A percentile compares a stretch with the other conserved stretches of the same genome.
These are phyloP conservation scores for Corythornis leucogaster DNA, from an alignment of 2,797 vertebrate genomes.

Conservation along the genomic window DNA sequence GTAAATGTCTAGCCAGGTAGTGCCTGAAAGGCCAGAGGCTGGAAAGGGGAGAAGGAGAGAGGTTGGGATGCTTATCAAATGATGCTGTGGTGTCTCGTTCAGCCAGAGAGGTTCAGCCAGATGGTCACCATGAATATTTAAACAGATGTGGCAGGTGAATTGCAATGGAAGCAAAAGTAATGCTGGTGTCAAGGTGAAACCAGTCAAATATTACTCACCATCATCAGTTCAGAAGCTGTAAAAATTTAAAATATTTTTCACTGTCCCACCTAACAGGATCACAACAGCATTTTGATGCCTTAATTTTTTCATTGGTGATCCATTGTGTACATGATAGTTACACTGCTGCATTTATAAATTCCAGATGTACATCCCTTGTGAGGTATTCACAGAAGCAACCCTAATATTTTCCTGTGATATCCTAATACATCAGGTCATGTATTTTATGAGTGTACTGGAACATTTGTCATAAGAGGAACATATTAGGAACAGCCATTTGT, in stretches of 20 bases:
- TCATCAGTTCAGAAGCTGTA: neutral
- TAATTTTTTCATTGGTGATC: neutral
- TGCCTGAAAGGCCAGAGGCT: neutral
- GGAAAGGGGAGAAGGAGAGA: neutral
- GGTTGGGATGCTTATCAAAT: neutral
- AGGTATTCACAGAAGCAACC: neutral
- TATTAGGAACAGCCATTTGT: neutral
- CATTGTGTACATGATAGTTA: accelerated
- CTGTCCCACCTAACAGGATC: neutral
- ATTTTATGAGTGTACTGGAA: neutral
- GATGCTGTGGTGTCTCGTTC: neutral
- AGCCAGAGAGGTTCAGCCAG: neutral
- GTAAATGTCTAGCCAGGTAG: neutral
- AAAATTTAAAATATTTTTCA: neutral
- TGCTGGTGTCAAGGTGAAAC: neutral
- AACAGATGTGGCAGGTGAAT: neutral
- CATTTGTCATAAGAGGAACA: neutral
- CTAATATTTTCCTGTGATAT: neutral
- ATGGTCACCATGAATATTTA: conserved; percentile 23
- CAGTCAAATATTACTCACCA: neutral
- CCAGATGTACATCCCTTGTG: neutral
- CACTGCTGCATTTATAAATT: neutral
- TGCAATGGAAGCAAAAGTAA: neutral
- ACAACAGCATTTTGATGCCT: neutral
- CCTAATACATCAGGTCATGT: neutral